These are phyloP conservation scores for Pteropus rufus DNA, from an alignment of 2,797 vertebrate species.

Conservation along the genomic window DNA sequence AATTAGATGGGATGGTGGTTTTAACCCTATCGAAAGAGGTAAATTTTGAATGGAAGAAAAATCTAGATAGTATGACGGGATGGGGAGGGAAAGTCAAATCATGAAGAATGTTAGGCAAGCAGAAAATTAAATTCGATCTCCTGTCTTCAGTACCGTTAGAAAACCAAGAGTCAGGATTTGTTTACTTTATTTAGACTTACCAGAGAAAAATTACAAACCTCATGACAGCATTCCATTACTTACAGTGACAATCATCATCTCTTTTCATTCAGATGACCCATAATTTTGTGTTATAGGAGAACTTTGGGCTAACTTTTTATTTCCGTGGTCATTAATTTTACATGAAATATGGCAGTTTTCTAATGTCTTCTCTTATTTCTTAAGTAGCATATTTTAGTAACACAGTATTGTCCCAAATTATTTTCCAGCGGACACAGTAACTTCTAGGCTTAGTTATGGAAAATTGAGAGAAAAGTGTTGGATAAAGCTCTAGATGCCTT, in stretches of 20 bases:
- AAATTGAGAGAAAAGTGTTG: background rate
- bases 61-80: background rate
- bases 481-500: background rate
- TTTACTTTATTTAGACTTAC: background rate
- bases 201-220: background rate
- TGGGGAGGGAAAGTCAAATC: background rate
- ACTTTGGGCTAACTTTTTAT: conserved; percentile 18
- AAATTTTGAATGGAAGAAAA: conserved; percentile 42
- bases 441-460: background rate
- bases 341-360: background rate
- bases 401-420: background rate
- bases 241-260: background rate
- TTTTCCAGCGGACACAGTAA: background rate
- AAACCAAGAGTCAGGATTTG: background rate
- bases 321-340: conserved; percentile 29
- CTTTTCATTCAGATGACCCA: background rate
- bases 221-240: background rate
- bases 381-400: background rate
- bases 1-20: conserved; percentile 43
- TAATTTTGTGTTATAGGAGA: conserved; percentile 10
- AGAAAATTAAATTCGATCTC: background rate
- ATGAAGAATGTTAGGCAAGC: background rate
- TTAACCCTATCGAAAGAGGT: conserved; percentile 29
- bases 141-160: background rate
- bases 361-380: background rate